Evolutionary conservation across 2,888 invertebrate genomes (phyloP).

Genomic region (Dioctria linearis): DNA sequence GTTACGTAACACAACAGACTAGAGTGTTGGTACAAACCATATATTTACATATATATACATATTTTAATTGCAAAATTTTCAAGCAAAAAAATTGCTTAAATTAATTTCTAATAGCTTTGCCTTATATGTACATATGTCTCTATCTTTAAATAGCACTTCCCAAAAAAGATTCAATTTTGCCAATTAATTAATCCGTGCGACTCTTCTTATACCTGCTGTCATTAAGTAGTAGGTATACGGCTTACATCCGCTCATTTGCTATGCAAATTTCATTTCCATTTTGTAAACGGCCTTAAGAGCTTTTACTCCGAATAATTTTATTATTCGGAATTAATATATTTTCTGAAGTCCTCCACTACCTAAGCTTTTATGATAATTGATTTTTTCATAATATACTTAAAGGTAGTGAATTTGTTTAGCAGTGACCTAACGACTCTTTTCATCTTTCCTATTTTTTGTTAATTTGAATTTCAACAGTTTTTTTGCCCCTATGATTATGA

Average conservation of each 20-base stretch:
- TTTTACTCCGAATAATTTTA: slow-evolving; percentile 19
- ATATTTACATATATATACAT: too few relatives aligned
- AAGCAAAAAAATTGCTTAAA: too few relatives aligned
- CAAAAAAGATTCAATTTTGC: too few relatives aligned
- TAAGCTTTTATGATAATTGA: slow-evolving; percentile 18
- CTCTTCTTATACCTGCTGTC: too few relatives aligned
- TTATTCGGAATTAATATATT: background rate
- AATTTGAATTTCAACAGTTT: background rate
- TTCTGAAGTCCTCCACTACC: slow-evolving; percentile 22
- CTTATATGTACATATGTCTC: too few relatives aligned
- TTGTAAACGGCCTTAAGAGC: slow-evolving; percentile 31
- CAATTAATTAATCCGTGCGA: too few relatives aligned
- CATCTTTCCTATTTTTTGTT: background rate
- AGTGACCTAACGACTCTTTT: background rate
- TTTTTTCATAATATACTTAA: slow-evolving; percentile 9
- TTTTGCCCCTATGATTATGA: background rate
- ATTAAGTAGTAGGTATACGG: too few relatives aligned
- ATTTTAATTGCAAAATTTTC: too few relatives aligned
- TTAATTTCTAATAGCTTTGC: too few relatives aligned
- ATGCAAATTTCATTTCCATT: slow-evolving; percentile 19
- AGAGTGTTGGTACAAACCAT: too few relatives aligned
- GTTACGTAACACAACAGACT: too few relatives aligned
- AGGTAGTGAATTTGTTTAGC: background rate
- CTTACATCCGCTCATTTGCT: background rate
- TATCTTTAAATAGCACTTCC: too few relatives aligned